phyloP scores from a whole-genome alignment of 2,797 vertebrate species.

The Setipinna tenuifilis region DNA sequence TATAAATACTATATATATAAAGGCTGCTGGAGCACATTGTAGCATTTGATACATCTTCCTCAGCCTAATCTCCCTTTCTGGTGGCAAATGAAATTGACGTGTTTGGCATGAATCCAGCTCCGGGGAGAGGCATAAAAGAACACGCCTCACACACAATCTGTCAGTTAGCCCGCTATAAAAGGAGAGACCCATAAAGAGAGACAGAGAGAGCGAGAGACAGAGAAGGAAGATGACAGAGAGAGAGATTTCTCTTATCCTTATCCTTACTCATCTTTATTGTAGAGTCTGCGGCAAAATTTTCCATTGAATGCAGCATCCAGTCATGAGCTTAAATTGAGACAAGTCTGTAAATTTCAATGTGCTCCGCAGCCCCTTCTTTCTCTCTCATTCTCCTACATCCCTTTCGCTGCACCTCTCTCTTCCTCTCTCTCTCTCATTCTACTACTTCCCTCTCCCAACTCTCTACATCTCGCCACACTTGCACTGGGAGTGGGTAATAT shows the following conservation, averaged over 20 bases:
- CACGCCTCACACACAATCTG: neutral
- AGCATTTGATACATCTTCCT: neutral
- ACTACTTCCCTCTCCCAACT: neutral
- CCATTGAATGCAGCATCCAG: neutral
- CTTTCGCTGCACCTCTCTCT: neutral
- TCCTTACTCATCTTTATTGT: neutral
- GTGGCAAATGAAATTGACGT: neutral
- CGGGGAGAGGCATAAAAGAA: constrained; percentile 5
- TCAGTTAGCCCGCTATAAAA: neutral
- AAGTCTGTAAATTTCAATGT: neutral
- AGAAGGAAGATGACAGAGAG: neutral
- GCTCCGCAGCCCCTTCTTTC: neutral
- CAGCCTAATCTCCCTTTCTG: constrained; percentile 6
- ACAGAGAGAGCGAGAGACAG: neutral
- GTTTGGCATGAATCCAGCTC: neutral
- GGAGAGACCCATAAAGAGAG: neutral
- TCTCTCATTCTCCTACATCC: neutral
- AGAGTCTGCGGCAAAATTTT: neutral
- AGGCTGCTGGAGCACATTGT: neutral
- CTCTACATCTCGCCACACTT: neutral
- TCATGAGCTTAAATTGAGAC: neutral
- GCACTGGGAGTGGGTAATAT: neutral
- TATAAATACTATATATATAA: constrained; percentile 18
- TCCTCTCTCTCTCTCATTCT: neutral
- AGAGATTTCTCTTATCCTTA: neutral